Conservation (phyloP, 2,797 vertebrate species). For the Eulemur rubriventer region DNA sequence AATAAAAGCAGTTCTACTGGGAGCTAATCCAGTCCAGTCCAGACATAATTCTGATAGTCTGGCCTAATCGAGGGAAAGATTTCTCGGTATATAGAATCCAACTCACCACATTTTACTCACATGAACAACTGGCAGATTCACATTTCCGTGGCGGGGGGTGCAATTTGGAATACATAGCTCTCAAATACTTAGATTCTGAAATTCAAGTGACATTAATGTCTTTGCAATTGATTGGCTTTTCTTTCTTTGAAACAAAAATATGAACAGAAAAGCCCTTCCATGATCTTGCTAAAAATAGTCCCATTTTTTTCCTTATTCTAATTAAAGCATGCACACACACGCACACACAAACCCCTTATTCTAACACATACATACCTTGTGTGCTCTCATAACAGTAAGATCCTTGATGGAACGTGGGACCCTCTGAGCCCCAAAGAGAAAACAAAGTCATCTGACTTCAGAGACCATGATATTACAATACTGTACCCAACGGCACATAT, state of each 20-base stretch:
- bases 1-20: background rate
- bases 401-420: background rate
- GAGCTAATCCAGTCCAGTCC: background rate
- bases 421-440: background rate
- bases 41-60: background rate
- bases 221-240: constrained; percentile 7
- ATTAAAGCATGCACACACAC: background rate
- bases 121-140: background rate
- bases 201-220: constrained; percentile 39
- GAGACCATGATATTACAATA: background rate
- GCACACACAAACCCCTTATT: background rate
- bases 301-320: background rate
- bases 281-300: background rate
- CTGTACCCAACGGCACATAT: background rate
- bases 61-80: background rate
- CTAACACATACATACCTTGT: background rate
- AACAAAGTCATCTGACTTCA: background rate
- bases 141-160: background rate
- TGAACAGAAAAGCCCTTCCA: background rate
- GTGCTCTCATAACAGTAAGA: background rate
- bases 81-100: background rate
- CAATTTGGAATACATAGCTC: background rate
- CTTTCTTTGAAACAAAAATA: constrained; percentile 29
- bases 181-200: constrained; percentile 32
- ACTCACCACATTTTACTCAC: background rate